Evolutionary conservation across 2,888 invertebrate genomes (phyloP), one percentile per base, ranked within the genome.

Genomic region (Phania funesta): DNA sequence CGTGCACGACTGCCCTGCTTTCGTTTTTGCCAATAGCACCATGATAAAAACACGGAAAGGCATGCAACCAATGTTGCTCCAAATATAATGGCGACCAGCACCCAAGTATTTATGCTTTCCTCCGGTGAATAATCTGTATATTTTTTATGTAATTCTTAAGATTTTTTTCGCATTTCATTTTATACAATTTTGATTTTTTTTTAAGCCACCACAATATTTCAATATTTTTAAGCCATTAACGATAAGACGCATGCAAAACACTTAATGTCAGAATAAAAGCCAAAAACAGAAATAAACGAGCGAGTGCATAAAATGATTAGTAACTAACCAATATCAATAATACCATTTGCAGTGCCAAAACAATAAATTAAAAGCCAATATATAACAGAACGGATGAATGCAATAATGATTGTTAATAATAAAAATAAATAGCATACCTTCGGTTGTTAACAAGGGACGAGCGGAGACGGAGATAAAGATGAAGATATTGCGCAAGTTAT

Each of bases 31-130:
- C 87, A 90, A 20, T 86, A 90, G 78, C 88, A 94, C 90, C 94
- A 93, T 65, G 94, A 91, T 89, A 95, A 93, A 71, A 94, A 93
- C 60, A 95, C 92, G 18, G 94, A 92, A 6, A 90, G n/a, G 88
- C 95, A 95, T 18, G 89, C 87, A 26, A 88, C 76, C 16, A 91
- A 81, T 3, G 91, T 90, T 32, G 86, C 86, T 44, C 91, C 89
- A 75, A 91, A 88, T 67, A 91, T 91, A 60, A 90, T 88, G 77
- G 86, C 88, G 22, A 90, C 90, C 76, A 91, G 83, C 75, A 89
- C 87, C 91, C 91, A 91, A 83, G 89, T 90, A 76, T 85, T 89
- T 8, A 91, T 84, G 52, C 86, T 85, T 73, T 88, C 88, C 29
- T 88, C 86, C 4, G 89, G 88, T 60, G 86, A 79, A 71, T 88